Conservation (phyloP, 2,113 vertebrate species). For the Dicaeum eximium region DNA sequence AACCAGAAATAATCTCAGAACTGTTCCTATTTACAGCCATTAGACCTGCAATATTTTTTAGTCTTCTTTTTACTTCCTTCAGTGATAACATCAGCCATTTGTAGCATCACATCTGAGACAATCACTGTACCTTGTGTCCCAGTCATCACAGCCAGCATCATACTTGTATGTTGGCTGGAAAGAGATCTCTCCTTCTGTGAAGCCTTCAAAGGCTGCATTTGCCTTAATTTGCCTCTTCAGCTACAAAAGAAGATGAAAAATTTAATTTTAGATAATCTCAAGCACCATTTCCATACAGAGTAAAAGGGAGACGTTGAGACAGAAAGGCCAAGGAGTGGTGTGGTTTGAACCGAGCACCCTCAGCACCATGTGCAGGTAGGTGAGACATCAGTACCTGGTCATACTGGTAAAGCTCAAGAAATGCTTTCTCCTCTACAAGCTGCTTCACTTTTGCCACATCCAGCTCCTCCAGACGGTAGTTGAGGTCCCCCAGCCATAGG, state of each 20-base stretch:
- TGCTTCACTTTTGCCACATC: slow-evolving; percentile 89
- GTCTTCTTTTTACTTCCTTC: neutral
- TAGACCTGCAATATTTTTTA: neutral
- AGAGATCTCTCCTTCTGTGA: slow-evolving; percentile 85
- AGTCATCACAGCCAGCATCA: slow-evolving; percentile 87
- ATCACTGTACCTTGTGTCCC: slow-evolving; percentile 90
- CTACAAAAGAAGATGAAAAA: slow-evolving; percentile 50
- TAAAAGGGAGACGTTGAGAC: neutral
- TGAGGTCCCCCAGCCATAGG: slow-evolving; percentile 95
- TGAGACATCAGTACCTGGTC: slow-evolving; percentile 83
- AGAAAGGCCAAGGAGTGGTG: neutral
- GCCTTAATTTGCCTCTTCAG: slow-evolving; percentile 88
- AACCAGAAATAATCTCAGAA: neutral
- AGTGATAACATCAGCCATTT: neutral
- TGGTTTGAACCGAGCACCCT: neutral
- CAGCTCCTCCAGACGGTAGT: slow-evolving; percentile 91
- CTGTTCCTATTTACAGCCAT: neutral
- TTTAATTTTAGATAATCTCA: neutral
- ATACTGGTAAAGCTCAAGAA: slow-evolving; percentile 77
- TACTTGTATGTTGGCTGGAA: slow-evolving; percentile 99
- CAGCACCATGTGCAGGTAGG: neutral
- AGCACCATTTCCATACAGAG: neutral
- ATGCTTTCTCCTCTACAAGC: slow-evolving; percentile 84
- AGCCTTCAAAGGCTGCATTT: slow-evolving; percentile 86
- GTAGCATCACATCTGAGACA: neutral